Base-by-base conservation (phyloP, 2,797 vertebrate species). In the Pipistrellus nathusii region DNA sequence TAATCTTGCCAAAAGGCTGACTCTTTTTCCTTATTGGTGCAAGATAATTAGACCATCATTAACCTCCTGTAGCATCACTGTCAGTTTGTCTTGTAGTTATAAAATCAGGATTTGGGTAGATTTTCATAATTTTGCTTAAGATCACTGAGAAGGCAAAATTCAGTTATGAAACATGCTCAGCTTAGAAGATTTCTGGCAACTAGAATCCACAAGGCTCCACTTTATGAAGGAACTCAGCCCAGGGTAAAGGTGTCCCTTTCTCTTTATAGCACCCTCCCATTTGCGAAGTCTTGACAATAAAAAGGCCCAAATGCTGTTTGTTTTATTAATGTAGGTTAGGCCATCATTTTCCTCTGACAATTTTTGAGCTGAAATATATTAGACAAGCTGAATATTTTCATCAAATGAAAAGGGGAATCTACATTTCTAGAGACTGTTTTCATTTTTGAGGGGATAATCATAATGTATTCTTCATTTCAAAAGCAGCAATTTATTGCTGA, bases 1-100 rank as follows among this genome's bases (percentile, higher is more conserved):
- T 87, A 94, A 97, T 95, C 96, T 96, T 97, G 96, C 95, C 97
- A 97, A 98, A 7, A 90, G 93, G 88, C 96, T 95, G 96, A 97
- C 96, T 95, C 97, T 93, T 95, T 94, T 91, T 95, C 88, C 94
- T 98, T 96, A 96, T 71, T 98, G 98, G 97, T 96, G 95, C 92
- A 97, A 86, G 95, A 94, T 95, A 98, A 97, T 97, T 94, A 97
- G 94, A 95, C 90, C 96, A 90, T 94, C 96, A 95, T 96, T 95
- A 96, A 92, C 97, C 97, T 97, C 91, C 93, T 57, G 51, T 96
- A 98, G 96, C 94, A 96, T 98, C 89, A 96, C 93, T 81, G 96
- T 92, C 96, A 75, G 90, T 96, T 94, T 95, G 96, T 97, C 96
- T 95, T 92, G 88, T 91, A 55, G 94, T 69, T 83, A 93, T 91